A percentile compares a stretch with the other conserved stretches of the same genome.
Evolutionary conservation across 2,113 vertebrate genomes (phyloP).

Genomic region (Myotis lucifugus): DNA sequence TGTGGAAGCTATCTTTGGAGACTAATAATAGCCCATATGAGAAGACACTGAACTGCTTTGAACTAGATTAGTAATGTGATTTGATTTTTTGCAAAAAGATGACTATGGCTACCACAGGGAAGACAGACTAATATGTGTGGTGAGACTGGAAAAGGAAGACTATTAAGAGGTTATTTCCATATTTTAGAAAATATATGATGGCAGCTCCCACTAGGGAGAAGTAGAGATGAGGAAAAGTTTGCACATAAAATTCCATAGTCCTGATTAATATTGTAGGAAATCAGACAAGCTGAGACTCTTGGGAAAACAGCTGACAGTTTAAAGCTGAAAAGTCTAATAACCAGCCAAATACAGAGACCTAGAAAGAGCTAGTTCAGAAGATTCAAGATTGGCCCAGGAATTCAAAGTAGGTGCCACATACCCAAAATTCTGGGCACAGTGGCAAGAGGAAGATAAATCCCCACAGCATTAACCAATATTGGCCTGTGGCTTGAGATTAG

Average conservation of each 20-base stretch:
- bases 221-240: not conserved
- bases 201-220: not conserved
- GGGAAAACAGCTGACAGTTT: not conserved
- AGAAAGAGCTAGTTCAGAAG: not conserved
- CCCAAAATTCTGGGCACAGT: not conserved
- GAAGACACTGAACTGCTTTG: not conserved
- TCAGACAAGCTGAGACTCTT: not conserved
- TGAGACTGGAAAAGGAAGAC: not conserved
- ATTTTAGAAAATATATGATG: not conserved
- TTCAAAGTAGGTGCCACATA: not conserved
- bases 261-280: not conserved
- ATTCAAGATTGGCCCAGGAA: not conserved
- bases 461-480: no score
- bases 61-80: not conserved
- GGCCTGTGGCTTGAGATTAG: not conserved
- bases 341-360: not conserved
- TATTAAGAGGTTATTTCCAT: not conserved
- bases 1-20: not conserved
- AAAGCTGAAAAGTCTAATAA: constrained; percentile 24
- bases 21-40: not conserved
- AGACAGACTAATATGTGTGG: not conserved
- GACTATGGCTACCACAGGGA: not conserved
- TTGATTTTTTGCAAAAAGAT: not conserved
- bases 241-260: not conserved
- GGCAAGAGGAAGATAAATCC: not conserved